Evolutionary conservation across 1,140 invertebrate genomes (phyloP), one percentile per base, ranked within the genome.

Genomic region (Metaphire vulgaris): DNA sequence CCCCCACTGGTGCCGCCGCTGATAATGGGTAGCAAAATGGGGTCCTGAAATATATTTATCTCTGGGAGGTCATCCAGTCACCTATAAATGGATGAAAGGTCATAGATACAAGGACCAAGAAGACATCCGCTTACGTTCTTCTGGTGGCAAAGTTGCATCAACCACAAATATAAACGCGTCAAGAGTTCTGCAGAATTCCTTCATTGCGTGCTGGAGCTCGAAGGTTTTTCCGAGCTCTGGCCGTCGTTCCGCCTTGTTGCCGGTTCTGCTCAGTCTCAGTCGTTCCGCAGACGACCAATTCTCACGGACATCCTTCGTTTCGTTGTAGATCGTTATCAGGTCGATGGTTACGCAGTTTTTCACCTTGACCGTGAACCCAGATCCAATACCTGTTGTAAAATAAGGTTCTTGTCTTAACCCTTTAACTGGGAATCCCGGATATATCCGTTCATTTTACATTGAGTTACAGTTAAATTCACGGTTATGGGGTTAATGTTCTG

Each of bases 131-230:
- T 66, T 30, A 78, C 77, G 33, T 70, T 72, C 34, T 14, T 75
- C 33, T 15, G n/a, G 29, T 21, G 66, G 28, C 28, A 66, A 34
- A 21, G 32, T 70, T 1, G 72, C 75, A 69, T 79, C 75, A 26
- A 74, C 65, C 2, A 79, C 76, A 66, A 76, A 79, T 29, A 79
- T 33, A 15, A 79, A 74, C 0, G 30, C 78, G 76, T 79, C 78
- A 2, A 79, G 33, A 2, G 75, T 79, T n/a, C 32, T 41, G 68
- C 75, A 79, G 28, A 79, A 65, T 12, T 77, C 78, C 64, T 79
- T 77, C 66, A 77, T 34, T 28, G 33, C 73, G 26, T 31, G 21
- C 74, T 75, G 33, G 32, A 75, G 16, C 30, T 64, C 56, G 56
- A 26, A 14, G 31, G 65, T 16, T 29, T 2, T 2, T 67, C n/a